phyloP scores from a whole-genome alignment of 2,888 invertebrate genomes.

The Lapara coniferarum region DNA sequence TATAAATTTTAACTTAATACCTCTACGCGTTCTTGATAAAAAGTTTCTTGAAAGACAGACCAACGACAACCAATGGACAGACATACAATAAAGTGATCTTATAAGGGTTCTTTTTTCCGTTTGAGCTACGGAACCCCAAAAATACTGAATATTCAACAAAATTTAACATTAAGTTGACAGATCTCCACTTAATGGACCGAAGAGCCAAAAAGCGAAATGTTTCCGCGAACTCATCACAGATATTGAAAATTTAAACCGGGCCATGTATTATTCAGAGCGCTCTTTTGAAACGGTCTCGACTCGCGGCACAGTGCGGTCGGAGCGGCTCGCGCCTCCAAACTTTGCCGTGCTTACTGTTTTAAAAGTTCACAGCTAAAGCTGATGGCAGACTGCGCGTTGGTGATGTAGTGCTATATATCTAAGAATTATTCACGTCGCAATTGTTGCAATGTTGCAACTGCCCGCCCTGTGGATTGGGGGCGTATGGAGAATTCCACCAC shows the following conservation, averaged over 20 bases:
- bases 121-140: background rate
- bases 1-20: too few species aligned
- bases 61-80: too few species aligned
- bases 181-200: background rate
- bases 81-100: too few species aligned
- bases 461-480: too few species aligned
- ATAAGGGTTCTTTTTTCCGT: too few species aligned
- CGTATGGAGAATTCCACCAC: too few species aligned
- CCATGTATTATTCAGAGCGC: constrained; percentile 2
- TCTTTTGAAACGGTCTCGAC: background rate
- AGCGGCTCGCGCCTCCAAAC: background rate
- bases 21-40: too few species aligned
- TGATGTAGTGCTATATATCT: too few species aligned
- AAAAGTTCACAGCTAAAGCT: background rate
- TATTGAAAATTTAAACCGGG: background rate
- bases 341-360: constrained; percentile 1
- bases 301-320: background rate
- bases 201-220: background rate
- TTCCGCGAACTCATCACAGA: background rate
- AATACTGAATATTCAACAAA: background rate
- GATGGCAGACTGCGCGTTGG: too few species aligned
- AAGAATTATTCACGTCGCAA: too few species aligned
- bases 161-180: background rate
- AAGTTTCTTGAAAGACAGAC: too few species aligned
- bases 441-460: too few species aligned